Percentiles rank a stretch among this genome's conserved stretches.
These are phyloP conservation scores for Stichopus horrens DNA, from an alignment of 53 echinoderm and acorn worm genomes.

Conservation along the genomic window DNA sequence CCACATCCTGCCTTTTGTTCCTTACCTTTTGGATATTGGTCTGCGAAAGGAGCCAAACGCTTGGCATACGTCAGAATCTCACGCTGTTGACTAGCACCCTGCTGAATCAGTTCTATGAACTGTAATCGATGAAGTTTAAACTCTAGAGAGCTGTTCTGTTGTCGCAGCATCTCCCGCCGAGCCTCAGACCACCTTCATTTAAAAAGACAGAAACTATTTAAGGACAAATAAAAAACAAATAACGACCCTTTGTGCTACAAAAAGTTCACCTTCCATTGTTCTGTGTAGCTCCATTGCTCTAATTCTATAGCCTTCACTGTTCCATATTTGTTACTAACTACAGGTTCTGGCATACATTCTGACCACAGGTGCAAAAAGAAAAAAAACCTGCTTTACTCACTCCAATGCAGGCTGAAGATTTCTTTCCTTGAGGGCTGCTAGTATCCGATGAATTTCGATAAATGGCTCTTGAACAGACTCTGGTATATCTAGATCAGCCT, in stretches of 20 bases:
- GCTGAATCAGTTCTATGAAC: constrained; percentile 88
- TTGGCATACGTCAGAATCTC: constrained; percentile 77
- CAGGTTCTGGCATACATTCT: no score
- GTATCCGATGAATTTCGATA: constrained; percentile 90
- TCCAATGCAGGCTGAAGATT: constrained; percentile 82
- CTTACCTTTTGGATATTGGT: constrained; percentile 83
- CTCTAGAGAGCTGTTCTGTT: constrained; percentile 85
- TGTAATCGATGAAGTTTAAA: constrained; percentile 89
- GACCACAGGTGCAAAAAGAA: not conserved
- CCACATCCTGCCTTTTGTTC: not conserved
- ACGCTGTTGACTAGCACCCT: constrained; percentile 69
- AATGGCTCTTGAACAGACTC: constrained; percentile 89
- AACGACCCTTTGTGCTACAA: not conserved
- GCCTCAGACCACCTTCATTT: constrained; percentile 75
- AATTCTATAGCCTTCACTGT: no score
- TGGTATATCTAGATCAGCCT: constrained; percentile 77
- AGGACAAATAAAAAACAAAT: not conserved
- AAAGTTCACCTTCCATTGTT: no score
- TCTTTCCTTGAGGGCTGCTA: constrained; percentile 81
- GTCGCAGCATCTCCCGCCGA: constrained; percentile 74
- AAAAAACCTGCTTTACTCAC: constrained; percentile 54
- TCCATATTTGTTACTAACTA: no score
- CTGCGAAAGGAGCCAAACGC: constrained; percentile 81
- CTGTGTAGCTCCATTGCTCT: no score
- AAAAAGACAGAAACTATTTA: not conserved